Conservation (phyloP, 2,113 vertebrate species). For the Tympanuchus pallidicinctus region DNA sequence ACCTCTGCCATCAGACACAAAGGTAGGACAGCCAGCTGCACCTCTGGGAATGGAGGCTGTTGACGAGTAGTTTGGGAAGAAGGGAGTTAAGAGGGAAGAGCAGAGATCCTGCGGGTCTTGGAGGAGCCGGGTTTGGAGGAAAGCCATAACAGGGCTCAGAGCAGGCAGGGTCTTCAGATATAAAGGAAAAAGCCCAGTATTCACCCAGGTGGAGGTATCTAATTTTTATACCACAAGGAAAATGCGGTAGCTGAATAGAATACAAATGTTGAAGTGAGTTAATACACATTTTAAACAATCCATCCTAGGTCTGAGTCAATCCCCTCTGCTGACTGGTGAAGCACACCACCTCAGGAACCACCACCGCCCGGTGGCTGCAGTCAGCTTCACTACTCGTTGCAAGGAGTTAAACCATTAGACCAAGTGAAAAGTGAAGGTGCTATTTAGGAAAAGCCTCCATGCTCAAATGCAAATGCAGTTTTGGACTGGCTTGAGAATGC, state of each 20-base stretch:
- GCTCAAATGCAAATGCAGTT: not conserved
- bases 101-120: not conserved
- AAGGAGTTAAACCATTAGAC: not conserved
- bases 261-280: accelerated
- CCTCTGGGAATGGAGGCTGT: too few species aligned
- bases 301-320: not conserved
- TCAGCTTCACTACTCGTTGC: not conserved
- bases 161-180: not conserved
- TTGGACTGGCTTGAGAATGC: not conserved
- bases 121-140: too few species aligned
- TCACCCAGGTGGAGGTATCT: not conserved
- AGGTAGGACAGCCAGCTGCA: accelerated
- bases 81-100: not conserved
- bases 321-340: accelerated
- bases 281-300: accelerated
- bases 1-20: too few species aligned
- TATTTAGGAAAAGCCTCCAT: not conserved
- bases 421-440: accelerated
- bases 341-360: accelerated
- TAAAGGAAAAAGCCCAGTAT: not conserved
- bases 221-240: not conserved
- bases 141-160: too few species aligned
- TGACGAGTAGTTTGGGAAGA: not conserved
- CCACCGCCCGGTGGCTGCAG: accelerated
- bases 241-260: not conserved